Base-by-base conservation (phyloP, 2,888 invertebrate species). In the Aphidius colemani region DNA sequence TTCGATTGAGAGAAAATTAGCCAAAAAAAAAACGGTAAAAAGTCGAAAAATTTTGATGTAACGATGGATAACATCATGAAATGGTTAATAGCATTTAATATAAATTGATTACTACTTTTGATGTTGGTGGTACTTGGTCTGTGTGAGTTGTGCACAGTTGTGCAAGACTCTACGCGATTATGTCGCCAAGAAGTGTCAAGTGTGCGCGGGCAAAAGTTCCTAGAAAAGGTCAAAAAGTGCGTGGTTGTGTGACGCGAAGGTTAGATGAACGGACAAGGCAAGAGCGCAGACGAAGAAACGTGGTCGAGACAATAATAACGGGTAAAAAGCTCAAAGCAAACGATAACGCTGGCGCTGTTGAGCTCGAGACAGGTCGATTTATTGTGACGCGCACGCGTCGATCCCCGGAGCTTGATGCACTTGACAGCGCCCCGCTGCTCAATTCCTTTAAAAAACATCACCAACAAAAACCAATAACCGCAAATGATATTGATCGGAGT, bases 381-480 rank as follows among this genome's bases (percentile, higher is more conserved):
- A 60, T 51, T 44, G 67, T 65, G 48, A 63, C 70, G 74, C 77
- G 77, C 79, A 73, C 72, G 79, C 78, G 78, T 66, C 75, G 79
- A 83, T 71, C 86, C 83, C 85, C 84, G 84, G 84, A 75, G 76
- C 71, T 74, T 72, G 75, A 74, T 74, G 74, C 74, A 74, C 78
- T 74, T 74, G 76, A 75, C 71, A 74, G 74, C 72, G 70, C 81
- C 83, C 84, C 83, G 84, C 83, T 84, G 84, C 84, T 83, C 83
- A 85, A 84, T 83, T 84, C 84, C 61, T 67, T 61, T 63, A 67
- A 69, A 50, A 66, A 55, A 60, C 59, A 60, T 62, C 59, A 63
- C 39, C 59, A 64, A 60, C 53, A 59, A 59, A 59, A 53, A 13
- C 45, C 50, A 60, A 55, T 57, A 55, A 1, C 7, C 18, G 9